Base-by-base conservation (phyloP, 2,888 invertebrate species). In the Rhimphoctona megacephalus region DNA sequence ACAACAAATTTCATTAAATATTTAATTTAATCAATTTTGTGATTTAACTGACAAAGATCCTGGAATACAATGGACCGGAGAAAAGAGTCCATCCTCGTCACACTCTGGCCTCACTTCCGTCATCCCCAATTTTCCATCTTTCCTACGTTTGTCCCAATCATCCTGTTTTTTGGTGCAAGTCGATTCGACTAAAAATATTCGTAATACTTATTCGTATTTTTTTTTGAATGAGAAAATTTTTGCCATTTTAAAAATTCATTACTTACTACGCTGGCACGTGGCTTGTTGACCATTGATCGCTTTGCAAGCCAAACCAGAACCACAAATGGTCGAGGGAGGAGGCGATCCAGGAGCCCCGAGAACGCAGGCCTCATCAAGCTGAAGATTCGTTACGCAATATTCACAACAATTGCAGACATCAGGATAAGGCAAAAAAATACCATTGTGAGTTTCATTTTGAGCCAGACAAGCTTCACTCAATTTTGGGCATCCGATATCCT, bases 391-490 rank as follows among this genome's bases (percentile, higher is more conserved):
- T 66, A 96, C 91, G 88, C 96, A 96, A 92, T 95, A 96, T 0
- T 95, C 93, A 87, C 96, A 96, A 91, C 97, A 97, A 91, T 96
- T 96, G 92, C 97, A 97, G 0, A 95, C 91, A 0, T 95, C 96
- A 0, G 96, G 95, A 0, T 96, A 96, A 0, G 95, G 95, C 86
- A 96, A 91, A 89, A 93, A 93, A 49, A 96, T 83, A 0, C 96
- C 96, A 52, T 94, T 94, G 90, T 95, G 95, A 0, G 96, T 96
- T 0, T 94, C 94, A 90, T 96, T 96, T 93, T 96, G 96, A 87
- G 95, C 94, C 19, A 90, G 77, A 90, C 96, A 96, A 39, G 95
- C 94, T 0, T 90, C 90, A 0, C 95, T 92, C 0, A 95, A 87
- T 0, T 92, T 6, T 0, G 94, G 39, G 88, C 96, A 96, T 11